Conservation (phyloP, 2,888 invertebrate genomes). For the Chalcosyrphus nemorum region DNA sequence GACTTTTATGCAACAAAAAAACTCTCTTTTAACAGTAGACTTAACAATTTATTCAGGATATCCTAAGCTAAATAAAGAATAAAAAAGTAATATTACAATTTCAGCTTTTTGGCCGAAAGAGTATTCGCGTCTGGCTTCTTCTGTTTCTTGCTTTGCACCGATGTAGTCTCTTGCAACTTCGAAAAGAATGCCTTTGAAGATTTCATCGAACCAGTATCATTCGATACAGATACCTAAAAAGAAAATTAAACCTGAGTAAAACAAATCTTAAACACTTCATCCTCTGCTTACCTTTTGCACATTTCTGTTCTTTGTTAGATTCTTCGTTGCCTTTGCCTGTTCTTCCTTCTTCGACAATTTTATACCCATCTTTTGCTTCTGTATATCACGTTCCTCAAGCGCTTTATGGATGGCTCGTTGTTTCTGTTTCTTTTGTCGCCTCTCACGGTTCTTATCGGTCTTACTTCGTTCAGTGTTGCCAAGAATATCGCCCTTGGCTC, state of each 20-base stretch:
- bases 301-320: constrained; percentile 86
- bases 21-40: too few species aligned
- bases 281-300: constrained; percentile 83
- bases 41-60: too few species aligned
- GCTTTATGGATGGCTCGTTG: constrained; percentile 85
- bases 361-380: constrained; percentile 82
- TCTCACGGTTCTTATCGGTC: constrained; percentile 94
- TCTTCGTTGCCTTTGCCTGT: constrained; percentile 84
- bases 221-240: constrained; percentile 81
- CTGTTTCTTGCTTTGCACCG: constrained; percentile 75
- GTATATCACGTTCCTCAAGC: constrained; percentile 83
- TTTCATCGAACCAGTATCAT: constrained; percentile 84
- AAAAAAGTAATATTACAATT: constrained; percentile 83
- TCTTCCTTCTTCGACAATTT: constrained; percentile 83
- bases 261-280: not conserved
- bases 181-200: constrained; percentile 93
- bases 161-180: constrained; percentile 90
- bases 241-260: constrained; percentile 73
- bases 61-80: not conserved
- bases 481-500: constrained; percentile 83
- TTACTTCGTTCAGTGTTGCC: constrained; percentile 91
- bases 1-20: too few species aligned
- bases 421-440: constrained; percentile 92
- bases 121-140: constrained; percentile 79
- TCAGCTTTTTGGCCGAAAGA: constrained; percentile 85